Evolutionary conservation across 1,140 invertebrate genomes (phyloP), one percentile per base, ranked within the genome.

Genomic region (Leptonema lineaticorne): DNA sequence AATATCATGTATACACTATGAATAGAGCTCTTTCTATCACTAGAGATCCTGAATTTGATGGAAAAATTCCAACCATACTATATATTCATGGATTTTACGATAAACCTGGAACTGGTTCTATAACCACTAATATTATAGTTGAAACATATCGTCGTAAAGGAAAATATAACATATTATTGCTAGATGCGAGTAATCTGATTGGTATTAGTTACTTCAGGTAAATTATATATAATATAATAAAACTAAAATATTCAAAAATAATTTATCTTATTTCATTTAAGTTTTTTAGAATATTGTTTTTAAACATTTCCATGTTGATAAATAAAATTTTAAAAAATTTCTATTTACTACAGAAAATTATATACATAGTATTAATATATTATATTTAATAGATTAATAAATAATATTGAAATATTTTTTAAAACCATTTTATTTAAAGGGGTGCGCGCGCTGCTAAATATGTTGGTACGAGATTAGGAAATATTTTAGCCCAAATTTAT

Each of bases 1-100:
- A 27, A 14, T 65, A 63, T 33, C 67, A 69, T n/a, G n/a, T 56
- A 9, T 72, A 72, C 67, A 72, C 69, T 53, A 69, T 72, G 8
- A 67, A 30, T 37, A 69, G 33, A 37, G 67, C 70, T 16, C 41
- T 58, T 4, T 57, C 63, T 8, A 7, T 67, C 0, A 1, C 58
- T 1, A 63, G 57, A 18, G 67, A 69, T 30, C 26, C 20, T 0
- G 30, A 33, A 37, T 69, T 72, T 56, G 28, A 45, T 18, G 48
- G 29, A 4, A 66, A 72, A 16, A 67, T 29, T 56, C 62, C 63
- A 68, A 69, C 70, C 0, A 27, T 72, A 3, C 11, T 72, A 5
- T 69, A 62, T 50, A 37, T 65, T 45, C 67, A 69, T 46, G 70
- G 67, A 14, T 58, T 69, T 22, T 56, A 57, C 9, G 70, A 69